phyloP scores from a whole-genome alignment of 2,113 vertebrate species.

The Oncorhynchus tshawytscha region DNA sequence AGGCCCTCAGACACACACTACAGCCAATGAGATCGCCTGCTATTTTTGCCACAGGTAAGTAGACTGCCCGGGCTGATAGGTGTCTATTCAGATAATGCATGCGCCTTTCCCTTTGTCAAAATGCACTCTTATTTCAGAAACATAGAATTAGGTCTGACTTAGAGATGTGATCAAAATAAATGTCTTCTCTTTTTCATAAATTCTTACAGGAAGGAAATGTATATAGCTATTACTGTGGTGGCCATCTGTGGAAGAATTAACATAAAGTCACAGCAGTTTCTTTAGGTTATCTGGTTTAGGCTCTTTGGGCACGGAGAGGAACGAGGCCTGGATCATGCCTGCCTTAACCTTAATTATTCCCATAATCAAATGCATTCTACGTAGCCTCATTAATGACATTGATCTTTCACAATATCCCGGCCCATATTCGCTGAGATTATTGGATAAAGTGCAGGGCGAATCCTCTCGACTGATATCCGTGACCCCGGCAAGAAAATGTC shows the following conservation, averaged over 20 bases:
- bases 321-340: slow-evolving; percentile 57
- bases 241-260: slow-evolving; percentile 71
- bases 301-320: slow-evolving; percentile 53
- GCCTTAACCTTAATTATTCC: slow-evolving; percentile 71
- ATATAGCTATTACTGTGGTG: slow-evolving; percentile 62
- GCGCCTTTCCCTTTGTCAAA: slow-evolving; percentile 3
- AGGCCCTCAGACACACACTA: slow-evolving; percentile 44
- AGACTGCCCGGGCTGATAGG: not conserved
- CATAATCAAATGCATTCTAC: slow-evolving; percentile 78
- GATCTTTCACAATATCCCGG: slow-evolving; percentile 77
- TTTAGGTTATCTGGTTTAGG: slow-evolving; percentile 68
- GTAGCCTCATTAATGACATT: slow-evolving; percentile 78
- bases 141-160: slow-evolving; percentile 21
- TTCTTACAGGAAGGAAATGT: slow-evolving; percentile 31
- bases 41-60: slow-evolving; percentile 26
- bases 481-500: slow-evolving; percentile 69
- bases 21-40: slow-evolving; percentile 26
- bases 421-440: slow-evolving; percentile 81
- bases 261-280: slow-evolving; percentile 64
- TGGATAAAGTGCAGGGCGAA: slow-evolving; percentile 78
- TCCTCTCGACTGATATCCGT: slow-evolving; percentile 60
- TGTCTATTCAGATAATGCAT: slow-evolving; percentile 38
- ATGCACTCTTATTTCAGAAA: not conserved
- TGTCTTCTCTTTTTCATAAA: not conserved
- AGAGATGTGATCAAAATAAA: slow-evolving; percentile 49